Conservation (phyloP, 2,797 vertebrate genomes). For the Gymnodraco acuticeps region DNA sequence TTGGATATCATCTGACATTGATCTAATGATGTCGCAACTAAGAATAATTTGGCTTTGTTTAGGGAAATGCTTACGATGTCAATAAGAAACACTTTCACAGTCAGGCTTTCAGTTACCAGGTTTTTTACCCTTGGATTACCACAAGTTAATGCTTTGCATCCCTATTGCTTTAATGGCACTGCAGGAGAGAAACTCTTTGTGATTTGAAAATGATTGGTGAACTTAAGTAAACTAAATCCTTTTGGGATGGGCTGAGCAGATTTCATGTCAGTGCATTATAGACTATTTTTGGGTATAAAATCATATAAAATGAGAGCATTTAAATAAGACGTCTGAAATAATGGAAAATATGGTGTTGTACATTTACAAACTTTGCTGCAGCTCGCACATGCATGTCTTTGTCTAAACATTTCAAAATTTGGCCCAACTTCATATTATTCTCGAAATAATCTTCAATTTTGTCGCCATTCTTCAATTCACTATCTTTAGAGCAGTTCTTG, state of each 20-base stretch:
- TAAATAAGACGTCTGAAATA: neutral
- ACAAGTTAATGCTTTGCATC: constrained; percentile 10
- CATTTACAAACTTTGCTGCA: neutral
- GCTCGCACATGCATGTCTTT: constrained; percentile 2
- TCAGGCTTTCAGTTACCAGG: neutral
- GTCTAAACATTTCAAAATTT: constrained; percentile 27
- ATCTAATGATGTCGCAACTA: constrained; percentile 4
- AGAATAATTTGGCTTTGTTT: constrained; percentile 14
- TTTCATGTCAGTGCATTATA: neutral
- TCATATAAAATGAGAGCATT: neutral
- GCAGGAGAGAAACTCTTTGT: constrained; percentile 1
- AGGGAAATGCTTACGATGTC: constrained; percentile 3
- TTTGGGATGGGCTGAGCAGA: neutral
- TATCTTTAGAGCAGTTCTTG: constrained; percentile 20
- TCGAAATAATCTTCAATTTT: constrained; percentile 24
- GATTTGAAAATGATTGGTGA: neutral
- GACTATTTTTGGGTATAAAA: neutral
- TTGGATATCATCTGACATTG: constrained; percentile 25
- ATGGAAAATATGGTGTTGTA: neutral
- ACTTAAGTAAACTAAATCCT: neutral
- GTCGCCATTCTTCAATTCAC: neutral
- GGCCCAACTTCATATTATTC: neutral
- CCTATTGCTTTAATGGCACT: neutral
- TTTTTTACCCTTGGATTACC: constrained; percentile 1
- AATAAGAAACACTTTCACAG: constrained; percentile 3